A percentile compares a stretch with the other conserved stretches of the same genome.
Evolutionary conservation across 2,888 invertebrate genomes (phyloP).

Genomic region (Agonopterix heracliana): DNA sequence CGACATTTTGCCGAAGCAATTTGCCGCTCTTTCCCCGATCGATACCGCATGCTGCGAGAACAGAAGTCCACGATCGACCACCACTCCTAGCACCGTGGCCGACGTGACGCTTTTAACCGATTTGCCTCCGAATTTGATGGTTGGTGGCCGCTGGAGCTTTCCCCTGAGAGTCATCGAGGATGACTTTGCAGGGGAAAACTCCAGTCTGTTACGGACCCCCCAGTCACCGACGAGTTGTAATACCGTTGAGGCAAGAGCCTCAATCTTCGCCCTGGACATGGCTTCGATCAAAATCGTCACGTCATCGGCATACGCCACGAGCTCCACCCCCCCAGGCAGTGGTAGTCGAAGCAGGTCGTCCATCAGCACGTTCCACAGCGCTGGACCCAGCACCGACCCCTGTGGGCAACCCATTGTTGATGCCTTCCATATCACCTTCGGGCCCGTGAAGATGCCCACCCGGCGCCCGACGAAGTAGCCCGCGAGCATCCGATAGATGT

Average conservation of each 20-base stretch:
- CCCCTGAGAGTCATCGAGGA: constrained; percentile 2
- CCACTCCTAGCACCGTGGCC: background rate
- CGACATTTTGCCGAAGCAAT: no score
- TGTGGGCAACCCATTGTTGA: constrained; percentile 25
- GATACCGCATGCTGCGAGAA: no score
- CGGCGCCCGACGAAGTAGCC: no score
- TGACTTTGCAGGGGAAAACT: constrained; percentile 6
- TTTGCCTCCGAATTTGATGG: background rate
- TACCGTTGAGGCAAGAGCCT: background rate
- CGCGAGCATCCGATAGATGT: no score
- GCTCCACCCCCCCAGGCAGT: constrained; percentile 7
- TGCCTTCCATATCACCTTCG: constrained; percentile 9
- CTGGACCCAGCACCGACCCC: constrained; percentile 10
- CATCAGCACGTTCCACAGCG: constrained; percentile 21
- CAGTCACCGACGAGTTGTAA: background rate
- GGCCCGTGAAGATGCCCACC: constrained; percentile 16
- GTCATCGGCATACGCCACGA: constrained; percentile 24
- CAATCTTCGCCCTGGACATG: constrained; percentile 15
- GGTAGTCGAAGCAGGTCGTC: constrained; percentile 21
- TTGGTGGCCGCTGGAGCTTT: background rate
- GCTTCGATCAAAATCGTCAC: constrained; percentile 13
- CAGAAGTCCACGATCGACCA: background rate
- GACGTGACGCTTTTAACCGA: background rate
- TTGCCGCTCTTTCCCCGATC: no score
- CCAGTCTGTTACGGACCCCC: constrained; percentile 1